Evolutionary conservation across 1,140 invertebrate species (phyloP), one percentile per base, ranked within the genome.

Genomic region (Branchinecta lynchi): DNA sequence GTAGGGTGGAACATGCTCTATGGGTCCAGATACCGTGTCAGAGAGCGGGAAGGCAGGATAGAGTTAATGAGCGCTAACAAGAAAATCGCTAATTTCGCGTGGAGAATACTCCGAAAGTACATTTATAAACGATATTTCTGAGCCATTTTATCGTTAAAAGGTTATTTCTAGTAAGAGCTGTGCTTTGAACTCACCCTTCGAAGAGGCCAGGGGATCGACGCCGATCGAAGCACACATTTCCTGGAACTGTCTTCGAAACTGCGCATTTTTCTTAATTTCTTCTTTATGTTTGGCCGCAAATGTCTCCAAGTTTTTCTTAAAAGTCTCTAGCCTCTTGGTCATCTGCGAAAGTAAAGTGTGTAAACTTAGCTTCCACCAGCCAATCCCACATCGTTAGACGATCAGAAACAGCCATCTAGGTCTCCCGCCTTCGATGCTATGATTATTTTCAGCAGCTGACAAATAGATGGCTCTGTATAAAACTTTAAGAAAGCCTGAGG

Each of bases 201-300:
- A 88, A 0, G 90, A 97, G 9, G 96, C 93, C 46, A 99, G 79
- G 0, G 97, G 97, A 81, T 99, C 97, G 0, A 99, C 97, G 0
- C 97, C 97, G 72, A 99, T 97, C 0, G 92, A 91, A 0, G 96
- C 91, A 81, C 97, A 99, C 96, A 99, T 99, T 79, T 97, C 92
- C 76, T 98, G 96, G 78, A 99, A 99, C 76, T 98, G 93, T 67
- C 87, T 81, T 66, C 96, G 83, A 77, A 99, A 99, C 73, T 92
- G 87, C 0, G 94, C 84, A 79, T 97, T 93, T 78, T 94, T 96
- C 72, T 87, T 87, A 45, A 98, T 98, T 76, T 96, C 92, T 75
- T 84, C 88, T 76, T 91, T 92, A 77, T 99, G 94, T 75, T 98
- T 97, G 6, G 86, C 80, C 0, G 97, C 94, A 80, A 99, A 99